Evolutionary conservation across 1,140 invertebrate species (phyloP), one percentile per base, ranked within the genome.

Genomic region (Anastatus disparis): DNA sequence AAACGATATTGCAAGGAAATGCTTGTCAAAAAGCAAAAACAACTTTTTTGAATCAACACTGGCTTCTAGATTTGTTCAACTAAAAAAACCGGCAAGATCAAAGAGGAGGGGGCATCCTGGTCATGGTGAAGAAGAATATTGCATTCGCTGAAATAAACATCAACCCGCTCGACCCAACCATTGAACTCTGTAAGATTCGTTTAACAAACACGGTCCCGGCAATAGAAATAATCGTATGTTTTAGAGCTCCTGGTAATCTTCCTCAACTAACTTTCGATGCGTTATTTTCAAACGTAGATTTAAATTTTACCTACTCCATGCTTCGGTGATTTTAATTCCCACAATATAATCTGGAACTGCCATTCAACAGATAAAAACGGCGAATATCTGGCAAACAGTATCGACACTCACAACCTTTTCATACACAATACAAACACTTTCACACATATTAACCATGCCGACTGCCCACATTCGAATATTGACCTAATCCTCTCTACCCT

Each of bases 261-360:
- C 4, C 4, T 31, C 22, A 9, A 29, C 48, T 22, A 9, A 52
- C 7, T 8, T 6, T n/a, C 8, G 22, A 31, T 56, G 10, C 13
- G 27, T 31, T 27, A 27, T n/a, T 22, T 12, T 10, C 24, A 27
- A 58, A 58, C 17, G 3, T 58, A 2, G 17, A 58, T 3, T 35
- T n/a, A 8, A 31, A 56, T 35, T 27, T 27, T 13, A n/a, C 24
- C 24, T 24, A 27, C 22, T 15, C 6, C 35, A 2, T 4, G 31
- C 2, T 17, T 50, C 26, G 68, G 59, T 3, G 50, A 70, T n/a
- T 63, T 70, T 40, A 70, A 70, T 20, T 29, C 68, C 12, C 58
- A 70, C 15, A 70, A 70, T 31, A 26, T 22, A 20, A 0, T 10
- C 0, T 70, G 59, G 59, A 70, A 70, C n/a, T 70, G 68, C 29